Percentiles rank a stretch among this genome's conserved stretches.
Evolutionary conservation across 2,797 vertebrate species (phyloP).

Genomic region (Cuniculus paca): DNA sequence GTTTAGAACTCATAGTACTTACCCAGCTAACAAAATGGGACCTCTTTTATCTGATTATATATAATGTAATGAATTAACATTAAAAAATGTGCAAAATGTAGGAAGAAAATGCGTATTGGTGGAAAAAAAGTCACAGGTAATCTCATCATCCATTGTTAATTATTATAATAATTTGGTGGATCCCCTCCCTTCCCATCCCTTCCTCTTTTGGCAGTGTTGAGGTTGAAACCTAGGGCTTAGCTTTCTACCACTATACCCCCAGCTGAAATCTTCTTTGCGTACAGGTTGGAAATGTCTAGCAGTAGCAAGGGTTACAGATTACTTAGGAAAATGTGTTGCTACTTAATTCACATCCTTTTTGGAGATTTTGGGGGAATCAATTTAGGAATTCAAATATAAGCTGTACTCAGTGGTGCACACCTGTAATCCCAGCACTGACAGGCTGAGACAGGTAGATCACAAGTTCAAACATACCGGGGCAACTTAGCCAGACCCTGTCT

Average conservation of each 20-base stretch:
- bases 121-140: not conserved
- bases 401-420: not conserved
- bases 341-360: not conserved
- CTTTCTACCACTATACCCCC: not conserved
- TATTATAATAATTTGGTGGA: not conserved
- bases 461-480: not conserved
- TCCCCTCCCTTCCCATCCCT: not conserved
- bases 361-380: not conserved
- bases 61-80: not conserved
- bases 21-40: not conserved
- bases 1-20: not conserved
- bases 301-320: not conserved
- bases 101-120: not conserved
- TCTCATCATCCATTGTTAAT: not conserved
- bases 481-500: not conserved
- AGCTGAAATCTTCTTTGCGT: not conserved
- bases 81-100: conserved; percentile 36
- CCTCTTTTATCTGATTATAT: not conserved
- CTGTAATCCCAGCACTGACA: not conserved
- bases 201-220: too few relatives aligned
- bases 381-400: not conserved
- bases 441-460: not conserved
- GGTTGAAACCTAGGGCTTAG: not conserved
- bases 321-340: not conserved
- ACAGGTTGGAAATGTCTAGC: not conserved